phyloP scores from a whole-genome alignment of 2,797 vertebrate species.

The Pyrocephalus nanus region DNA sequence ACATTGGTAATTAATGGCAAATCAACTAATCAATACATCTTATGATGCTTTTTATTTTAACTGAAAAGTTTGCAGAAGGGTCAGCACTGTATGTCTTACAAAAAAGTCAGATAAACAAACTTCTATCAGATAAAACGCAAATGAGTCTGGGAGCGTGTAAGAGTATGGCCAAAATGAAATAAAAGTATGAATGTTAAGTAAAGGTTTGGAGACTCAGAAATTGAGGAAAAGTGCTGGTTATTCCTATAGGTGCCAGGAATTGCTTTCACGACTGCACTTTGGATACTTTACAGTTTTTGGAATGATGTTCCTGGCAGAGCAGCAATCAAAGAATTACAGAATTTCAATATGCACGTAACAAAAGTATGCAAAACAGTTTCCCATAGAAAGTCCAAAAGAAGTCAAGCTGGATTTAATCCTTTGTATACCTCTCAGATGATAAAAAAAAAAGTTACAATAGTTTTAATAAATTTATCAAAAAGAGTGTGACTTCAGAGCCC shows the following conservation, averaged over 20 bases:
- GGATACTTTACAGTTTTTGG: slow-evolving; percentile 17
- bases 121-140: neutral
- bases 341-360: slow-evolving; percentile 9
- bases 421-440: neutral
- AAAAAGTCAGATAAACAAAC: neutral
- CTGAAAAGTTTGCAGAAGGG: neutral
- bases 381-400: slow-evolving; percentile 9
- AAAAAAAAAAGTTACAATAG: neutral
- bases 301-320: slow-evolving; percentile 28
- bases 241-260: neutral
- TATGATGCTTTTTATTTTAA: neutral
- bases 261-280: neutral
- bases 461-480: slow-evolving; percentile 10
- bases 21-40: neutral
- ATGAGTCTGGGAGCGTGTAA: neutral
- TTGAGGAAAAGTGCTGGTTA: neutral
- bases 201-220: neutral
- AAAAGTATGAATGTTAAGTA: slow-evolving; percentile 16
- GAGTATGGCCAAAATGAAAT: neutral
- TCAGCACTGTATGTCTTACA: neutral
- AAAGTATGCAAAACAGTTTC: slow-evolving; percentile 36
- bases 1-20: neutral
- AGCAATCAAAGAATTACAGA: slow-evolving; percentile 37
- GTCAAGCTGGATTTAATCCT: slow-evolving; percentile 22
- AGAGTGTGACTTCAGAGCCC: neutral